Evolutionary conservation across 1,140 invertebrate genomes (phyloP).

Genomic region (Geopemphigus sp.): DNA sequence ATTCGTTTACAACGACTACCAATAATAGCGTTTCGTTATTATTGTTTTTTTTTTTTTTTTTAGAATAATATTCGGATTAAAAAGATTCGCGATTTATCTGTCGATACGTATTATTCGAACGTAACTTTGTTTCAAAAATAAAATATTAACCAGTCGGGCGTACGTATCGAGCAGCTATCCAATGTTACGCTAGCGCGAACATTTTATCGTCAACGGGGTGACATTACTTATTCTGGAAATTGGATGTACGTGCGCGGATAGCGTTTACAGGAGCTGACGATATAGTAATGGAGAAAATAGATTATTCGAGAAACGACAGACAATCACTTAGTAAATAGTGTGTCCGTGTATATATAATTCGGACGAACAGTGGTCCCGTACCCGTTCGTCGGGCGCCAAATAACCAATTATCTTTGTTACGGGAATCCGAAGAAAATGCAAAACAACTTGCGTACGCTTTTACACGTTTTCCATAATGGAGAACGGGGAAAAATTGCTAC

Average conservation of each 20-base stretch:
- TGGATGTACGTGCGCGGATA: neutral
- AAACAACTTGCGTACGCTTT: neutral
- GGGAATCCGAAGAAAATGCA: neutral
- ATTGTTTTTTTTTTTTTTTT: too few species aligned
- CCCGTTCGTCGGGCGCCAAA: constrained; percentile 1
- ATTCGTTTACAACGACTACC: too few species aligned
- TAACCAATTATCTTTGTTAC: constrained; percentile 36
- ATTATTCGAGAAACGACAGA: constrained; percentile 14
- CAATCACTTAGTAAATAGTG: neutral
- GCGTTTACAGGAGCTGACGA: neutral
- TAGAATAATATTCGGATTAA: too few species aligned
- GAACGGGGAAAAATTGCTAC: neutral
- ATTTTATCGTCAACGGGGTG: neutral
- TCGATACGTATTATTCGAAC: neutral
- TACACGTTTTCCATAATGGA: neutral
- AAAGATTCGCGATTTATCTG: neutral
- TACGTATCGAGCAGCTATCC: neutral
- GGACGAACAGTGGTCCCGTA: constrained; percentile 8
- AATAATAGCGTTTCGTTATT: too few species aligned
- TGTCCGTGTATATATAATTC: neutral
- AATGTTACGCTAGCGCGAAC: neutral
- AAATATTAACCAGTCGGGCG: neutral
- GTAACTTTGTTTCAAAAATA: neutral
- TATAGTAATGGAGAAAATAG: neutral
- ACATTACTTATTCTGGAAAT: constrained; percentile 9